A percentile compares a stretch with the other conserved stretches of the same genome.
Evolutionary conservation across 2,113 vertebrate genomes (phyloP).

Genomic region (Monopterus albus): DNA sequence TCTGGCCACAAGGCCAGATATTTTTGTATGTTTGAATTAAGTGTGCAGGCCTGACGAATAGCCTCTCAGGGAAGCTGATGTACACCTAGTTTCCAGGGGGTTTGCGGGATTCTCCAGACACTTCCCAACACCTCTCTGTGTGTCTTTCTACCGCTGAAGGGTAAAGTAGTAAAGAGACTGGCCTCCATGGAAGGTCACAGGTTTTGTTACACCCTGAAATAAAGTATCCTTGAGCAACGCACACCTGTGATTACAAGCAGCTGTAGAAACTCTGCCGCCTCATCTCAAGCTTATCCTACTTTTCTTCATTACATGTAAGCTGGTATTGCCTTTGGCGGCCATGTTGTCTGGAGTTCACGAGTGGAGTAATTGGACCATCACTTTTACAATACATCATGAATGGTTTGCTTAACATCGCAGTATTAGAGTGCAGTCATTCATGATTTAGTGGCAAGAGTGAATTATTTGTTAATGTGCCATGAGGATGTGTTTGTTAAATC

Average conservation of each 20-base stretch:
- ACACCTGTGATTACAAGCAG: constrained; percentile 41
- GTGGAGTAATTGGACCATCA: not conserved
- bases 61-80: constrained; percentile 34
- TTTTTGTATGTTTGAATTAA: constrained; percentile 48
- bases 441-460: not conserved
- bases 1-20: constrained; percentile 54
- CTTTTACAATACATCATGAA: not conserved
- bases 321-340: not conserved
- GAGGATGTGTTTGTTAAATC: not conserved
- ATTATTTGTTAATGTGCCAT: not conserved
- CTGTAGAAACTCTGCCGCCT: constrained; percentile 10
- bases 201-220: not conserved
- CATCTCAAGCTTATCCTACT: not conserved
- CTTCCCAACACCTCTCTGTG: not conserved
- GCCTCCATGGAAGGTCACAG: constrained; percentile 19
- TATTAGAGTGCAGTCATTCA: not conserved
- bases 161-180: constrained; percentile 12
- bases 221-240: constrained; percentile 19
- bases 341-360: not conserved
- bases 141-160: not conserved
- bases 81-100: constrained; percentile 22
- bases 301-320: constrained; percentile 1
- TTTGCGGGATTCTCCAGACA: constrained; percentile 21
- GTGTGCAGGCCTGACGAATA: constrained; percentile 44
- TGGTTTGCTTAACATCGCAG: not conserved